Conservation (phyloP, 2,113 vertebrate genomes). For the Macrotus californicus region DNA sequence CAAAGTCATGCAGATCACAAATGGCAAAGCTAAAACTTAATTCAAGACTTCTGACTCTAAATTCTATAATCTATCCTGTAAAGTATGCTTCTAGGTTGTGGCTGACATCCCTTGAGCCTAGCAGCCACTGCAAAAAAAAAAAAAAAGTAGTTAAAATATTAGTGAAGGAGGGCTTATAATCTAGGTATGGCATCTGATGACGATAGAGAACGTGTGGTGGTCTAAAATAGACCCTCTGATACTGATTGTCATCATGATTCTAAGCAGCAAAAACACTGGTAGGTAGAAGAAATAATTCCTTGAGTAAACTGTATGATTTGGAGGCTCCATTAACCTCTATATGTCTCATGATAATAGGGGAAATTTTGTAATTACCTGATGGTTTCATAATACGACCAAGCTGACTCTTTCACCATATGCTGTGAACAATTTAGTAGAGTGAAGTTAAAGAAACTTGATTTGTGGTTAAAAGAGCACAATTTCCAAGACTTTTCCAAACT, state of each 20-base stretch:
- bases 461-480: background rate
- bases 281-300: background rate
- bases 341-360: background rate
- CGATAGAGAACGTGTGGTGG: background rate
- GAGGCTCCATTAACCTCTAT: background rate
- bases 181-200: background rate
- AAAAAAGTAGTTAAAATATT: background rate
- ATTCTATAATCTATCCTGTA: background rate
- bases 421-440: background rate
- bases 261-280: background rate
- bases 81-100: background rate
- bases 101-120: background rate
- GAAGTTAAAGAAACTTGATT: background rate
- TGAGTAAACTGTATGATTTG: background rate
- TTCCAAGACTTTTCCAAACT: background rate
- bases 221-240: background rate
- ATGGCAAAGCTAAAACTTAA: background rate
- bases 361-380: background rate
- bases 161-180: background rate
- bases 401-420: background rate
- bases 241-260: background rate
- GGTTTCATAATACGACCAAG: background rate
- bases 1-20: background rate
- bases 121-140: background rate
- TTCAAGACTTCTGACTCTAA: background rate